Evolutionary conservation across 2,888 invertebrate genomes (phyloP), one percentile per base, ranked within the genome.

Genomic region (Actias luna): DNA sequence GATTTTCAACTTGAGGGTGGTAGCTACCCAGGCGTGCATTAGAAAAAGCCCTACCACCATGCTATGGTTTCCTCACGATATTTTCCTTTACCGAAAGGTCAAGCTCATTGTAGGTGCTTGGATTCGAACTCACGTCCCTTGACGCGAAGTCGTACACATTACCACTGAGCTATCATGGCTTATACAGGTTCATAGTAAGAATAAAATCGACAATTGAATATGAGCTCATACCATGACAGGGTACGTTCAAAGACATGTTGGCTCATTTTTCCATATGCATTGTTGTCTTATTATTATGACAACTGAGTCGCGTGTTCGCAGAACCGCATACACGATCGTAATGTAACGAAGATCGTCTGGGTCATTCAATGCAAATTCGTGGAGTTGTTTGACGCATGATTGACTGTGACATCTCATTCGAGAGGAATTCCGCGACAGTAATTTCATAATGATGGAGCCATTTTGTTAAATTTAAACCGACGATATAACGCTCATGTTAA

Each of bases 361-460:
- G 18, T 77, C 79, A 85, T 85, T 85, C 82, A 85, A 85, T 85
- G 84, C 78, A 80, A 85, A 85, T 84, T 59, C 8, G 25, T 16
- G 25, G 27, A 39, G 25, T 59, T 27, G 39, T 42, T 39, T 59
- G 59, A 59, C 59, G 59, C 59, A 59, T 59, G 39, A 39, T 27
- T 59, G 59, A 27, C 29, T 39, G 39, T 73, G 71, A 77, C 77
- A 70, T 78, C 76, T 77, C 70, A 71, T 75, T 78, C 65, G 62
- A 64, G 65, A 69, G 62, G 25, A 39, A 59, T 42, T 59, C 59
- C 29, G 39, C 25, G 59, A 59, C 59, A 59, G 65, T 65, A 67
- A 65, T 67, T 36, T 39, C 16, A 59, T 59, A 59, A 59, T 39
- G 42, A 59, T 59, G 39, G 27, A 42, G 25, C 8, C n/a, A 36